Evolutionary conservation across 2,797 vertebrate genomes (phyloP), one percentile per base, ranked within the genome.

Genomic region (Xerus rutilus): DNA sequence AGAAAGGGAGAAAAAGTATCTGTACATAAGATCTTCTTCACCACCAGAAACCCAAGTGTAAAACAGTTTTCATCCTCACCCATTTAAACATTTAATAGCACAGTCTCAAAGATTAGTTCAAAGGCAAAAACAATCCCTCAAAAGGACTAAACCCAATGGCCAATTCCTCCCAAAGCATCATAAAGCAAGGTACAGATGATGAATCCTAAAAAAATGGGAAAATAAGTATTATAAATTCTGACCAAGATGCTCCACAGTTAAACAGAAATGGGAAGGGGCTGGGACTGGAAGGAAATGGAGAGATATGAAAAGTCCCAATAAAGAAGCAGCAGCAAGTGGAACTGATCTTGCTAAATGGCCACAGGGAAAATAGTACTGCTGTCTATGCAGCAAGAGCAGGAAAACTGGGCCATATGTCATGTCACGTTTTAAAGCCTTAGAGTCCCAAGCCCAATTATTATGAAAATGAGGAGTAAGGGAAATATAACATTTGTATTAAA

Each of bases 11-110:
- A 43, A 69, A 95, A 83, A 81, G 3, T 43, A 82, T 90, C 57
- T 76, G 21, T 92, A 87, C 14, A 59, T 83, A 85, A 92, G 32
- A 95, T 86, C 39, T 82, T 94, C 64, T 95, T 91, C 89, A 94
- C 17, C 21, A 96, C 25, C 28, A 93, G 59, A 96, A 94, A 94
- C 8, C 47, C 73, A 97, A 90, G 39, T 87, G 57, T 82, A 67
- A 90, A 96, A 88, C 47, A 92, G 64, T 94, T 95, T 96, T 94
- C 69, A 83, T 49, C 35, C 54, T 89, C 59, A 82, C 30, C 25
- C 74, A 88, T 82, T 95, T 62, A 96, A 93, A 95, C 76, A 95
- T 25, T 83, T 76, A 89, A 82, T 54, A 77, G 78, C 86, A 95
- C 8, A 69, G 25, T 81, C 69, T 95, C 39, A 57, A 45, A 86